Evolutionary conservation across 2,797 vertebrate species (phyloP).

Genomic region (Arnoldichthys spilopterus): DNA sequence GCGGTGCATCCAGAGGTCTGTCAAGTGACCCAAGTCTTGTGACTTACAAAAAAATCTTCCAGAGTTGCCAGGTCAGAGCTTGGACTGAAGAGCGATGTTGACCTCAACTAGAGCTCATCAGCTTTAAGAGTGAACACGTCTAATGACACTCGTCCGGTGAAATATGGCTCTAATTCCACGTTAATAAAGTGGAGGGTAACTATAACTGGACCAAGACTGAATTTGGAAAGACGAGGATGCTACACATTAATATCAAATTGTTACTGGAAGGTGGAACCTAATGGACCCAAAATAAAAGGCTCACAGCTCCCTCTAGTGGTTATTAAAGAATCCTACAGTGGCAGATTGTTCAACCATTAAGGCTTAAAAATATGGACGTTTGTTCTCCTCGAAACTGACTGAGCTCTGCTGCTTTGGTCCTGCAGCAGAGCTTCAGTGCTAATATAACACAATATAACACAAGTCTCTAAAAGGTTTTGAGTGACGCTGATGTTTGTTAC

Average conservation of each 20-base stretch:
- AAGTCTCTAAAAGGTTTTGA: no score
- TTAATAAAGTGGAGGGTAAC: background rate
- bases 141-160: background rate
- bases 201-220: background rate
- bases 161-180: background rate
- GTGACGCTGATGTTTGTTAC: no score
- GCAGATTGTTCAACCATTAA: background rate
- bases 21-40: slow-evolving; percentile 41
- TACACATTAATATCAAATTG: background rate
- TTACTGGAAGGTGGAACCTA: background rate
- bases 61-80: background rate
- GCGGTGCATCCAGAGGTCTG: slow-evolving; percentile 5
- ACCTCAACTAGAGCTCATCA: background rate
- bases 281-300: background rate
- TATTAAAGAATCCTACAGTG: background rate
- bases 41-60: slow-evolving; percentile 2
- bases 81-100: background rate
- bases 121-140: background rate
- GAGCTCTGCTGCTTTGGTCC: no score
- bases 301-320: background rate
- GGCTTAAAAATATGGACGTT: no score
- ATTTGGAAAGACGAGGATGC: background rate
- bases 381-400: no score
- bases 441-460: no score
- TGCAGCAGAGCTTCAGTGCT: no score